These are phyloP conservation scores for Drosophila niveifrons DNA, from an alignment of 2,888 invertebrate species.

Conservation along the genomic window DNA sequence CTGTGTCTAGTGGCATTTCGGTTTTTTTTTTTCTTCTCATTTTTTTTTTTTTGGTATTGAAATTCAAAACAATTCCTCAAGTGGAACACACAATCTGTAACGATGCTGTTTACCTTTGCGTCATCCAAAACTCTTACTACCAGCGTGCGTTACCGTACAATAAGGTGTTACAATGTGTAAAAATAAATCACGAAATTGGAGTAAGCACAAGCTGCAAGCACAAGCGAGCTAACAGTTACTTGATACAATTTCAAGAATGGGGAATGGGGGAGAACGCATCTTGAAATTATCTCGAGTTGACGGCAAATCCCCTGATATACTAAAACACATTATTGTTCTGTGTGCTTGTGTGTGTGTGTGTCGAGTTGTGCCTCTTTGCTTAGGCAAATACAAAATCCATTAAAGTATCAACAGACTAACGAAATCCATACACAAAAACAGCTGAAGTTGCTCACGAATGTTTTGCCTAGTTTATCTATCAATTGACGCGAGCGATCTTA, in stretches of 20 bases:
- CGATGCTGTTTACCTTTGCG: constrained; percentile 28
- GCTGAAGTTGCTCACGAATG: not conserved
- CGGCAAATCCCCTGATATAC: constrained; percentile 1
- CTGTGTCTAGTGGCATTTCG: constrained; percentile 18
- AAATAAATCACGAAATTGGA: constrained; percentile 28
- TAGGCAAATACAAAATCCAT: constrained; percentile 27
- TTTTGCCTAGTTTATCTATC: not conserved
- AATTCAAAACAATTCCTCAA: constrained; percentile 63
- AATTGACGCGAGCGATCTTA: not conserved
- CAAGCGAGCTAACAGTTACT: constrained; percentile 3
- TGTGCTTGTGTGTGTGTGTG: not conserved
- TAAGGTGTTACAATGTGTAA: constrained; percentile 39
- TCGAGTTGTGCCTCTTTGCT: not conserved
- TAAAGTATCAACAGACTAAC: constrained; percentile 15
- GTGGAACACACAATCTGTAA: constrained; percentile 52
- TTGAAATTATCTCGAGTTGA: constrained; percentile 3
- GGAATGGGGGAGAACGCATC: not conserved
- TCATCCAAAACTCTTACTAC: not conserved
- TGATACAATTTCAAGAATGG: constrained; percentile 7
- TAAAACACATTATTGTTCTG: not conserved
- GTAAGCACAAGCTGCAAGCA: not conserved
- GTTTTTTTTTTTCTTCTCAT: not conserved
- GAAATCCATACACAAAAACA: constrained; percentile 3
- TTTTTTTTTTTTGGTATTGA: constrained; percentile 40
- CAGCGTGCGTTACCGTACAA: not conserved